Conservation (phyloP, 2,797 vertebrate genomes). For the Propithecus perrieri region DNA sequence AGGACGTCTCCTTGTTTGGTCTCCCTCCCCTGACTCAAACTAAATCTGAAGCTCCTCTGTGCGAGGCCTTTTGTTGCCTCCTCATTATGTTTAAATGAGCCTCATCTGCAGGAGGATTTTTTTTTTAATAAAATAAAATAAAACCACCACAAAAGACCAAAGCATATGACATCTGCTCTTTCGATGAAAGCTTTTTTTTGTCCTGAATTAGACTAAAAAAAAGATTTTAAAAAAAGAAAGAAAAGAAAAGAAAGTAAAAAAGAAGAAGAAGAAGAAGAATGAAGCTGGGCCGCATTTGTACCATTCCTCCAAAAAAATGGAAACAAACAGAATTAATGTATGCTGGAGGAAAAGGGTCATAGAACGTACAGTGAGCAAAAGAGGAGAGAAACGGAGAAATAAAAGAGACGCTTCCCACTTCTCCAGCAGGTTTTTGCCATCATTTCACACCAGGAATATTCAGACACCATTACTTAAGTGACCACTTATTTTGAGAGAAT, state of each 20-base stretch:
- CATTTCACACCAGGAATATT: conserved; percentile 48
- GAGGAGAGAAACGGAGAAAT: conserved; percentile 52
- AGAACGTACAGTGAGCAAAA: background rate
- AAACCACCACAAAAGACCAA: conserved; percentile 76
- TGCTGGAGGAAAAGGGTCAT: background rate
- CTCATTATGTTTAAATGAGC: conserved; percentile 79
- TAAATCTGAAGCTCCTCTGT: conserved; percentile 61
- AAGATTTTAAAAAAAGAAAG: background rate
- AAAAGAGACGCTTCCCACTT: conserved; percentile 49
- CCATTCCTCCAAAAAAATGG: background rate
- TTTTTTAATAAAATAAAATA: conserved; percentile 74
- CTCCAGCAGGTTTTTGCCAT: conserved; percentile 54
- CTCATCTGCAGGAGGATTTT: conserved; percentile 58
- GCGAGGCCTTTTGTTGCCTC: conserved; percentile 35
- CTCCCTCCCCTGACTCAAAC: conserved; percentile 26
- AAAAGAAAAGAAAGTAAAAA: background rate
- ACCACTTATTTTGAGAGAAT: conserved; percentile 72
- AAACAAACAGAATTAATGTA: conserved; percentile 44
- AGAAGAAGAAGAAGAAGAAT: background rate
- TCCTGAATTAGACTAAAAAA: conserved; percentile 70
- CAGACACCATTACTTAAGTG: conserved; percentile 63
- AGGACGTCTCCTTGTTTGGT: conserved; percentile 67
- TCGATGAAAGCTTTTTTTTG: conserved; percentile 70
- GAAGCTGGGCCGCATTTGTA: conserved; percentile 23
- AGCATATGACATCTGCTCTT: conserved; percentile 78